These are phyloP conservation scores for Saguinus oedipus DNA, from an alignment of 2,797 vertebrate genomes.

Conservation along the genomic window DNA sequence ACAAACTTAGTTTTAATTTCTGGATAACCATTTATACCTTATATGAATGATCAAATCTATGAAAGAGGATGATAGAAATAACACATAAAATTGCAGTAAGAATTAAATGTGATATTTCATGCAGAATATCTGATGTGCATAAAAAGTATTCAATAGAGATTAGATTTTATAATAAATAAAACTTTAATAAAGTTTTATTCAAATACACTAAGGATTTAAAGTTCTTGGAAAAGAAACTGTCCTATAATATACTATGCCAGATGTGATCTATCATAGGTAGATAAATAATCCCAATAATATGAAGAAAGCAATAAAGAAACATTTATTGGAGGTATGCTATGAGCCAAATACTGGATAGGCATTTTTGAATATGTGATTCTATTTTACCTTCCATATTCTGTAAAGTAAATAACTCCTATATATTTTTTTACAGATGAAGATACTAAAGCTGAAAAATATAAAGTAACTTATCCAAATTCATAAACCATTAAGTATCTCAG, in stretches of 20 bases:
- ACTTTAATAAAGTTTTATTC: background rate
- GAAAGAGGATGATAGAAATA: background rate
- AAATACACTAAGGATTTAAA: background rate
- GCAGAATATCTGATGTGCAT: background rate
- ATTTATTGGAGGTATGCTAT: background rate
- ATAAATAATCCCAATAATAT: background rate
- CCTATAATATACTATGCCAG: background rate
- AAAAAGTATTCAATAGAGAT: background rate
- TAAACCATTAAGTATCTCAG: background rate
- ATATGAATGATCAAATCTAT: background rate
- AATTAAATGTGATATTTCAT: background rate
- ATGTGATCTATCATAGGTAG: background rate
- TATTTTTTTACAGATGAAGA: conserved; percentile 7
- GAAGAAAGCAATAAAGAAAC: background rate
- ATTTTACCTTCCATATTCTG: background rate
- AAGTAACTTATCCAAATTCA: background rate
- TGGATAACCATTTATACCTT: background rate
- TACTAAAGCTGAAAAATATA: background rate
- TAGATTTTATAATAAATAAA: background rate
- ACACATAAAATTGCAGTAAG: background rate
- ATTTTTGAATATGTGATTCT: background rate
- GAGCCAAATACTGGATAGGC: background rate
- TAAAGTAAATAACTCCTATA: background rate
- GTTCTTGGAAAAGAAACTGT: background rate
- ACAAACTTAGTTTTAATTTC: background rate